Percentiles rank a stretch among this genome's conserved stretches.
These are phyloP conservation scores for Leptinotarsa juncta DNA, from an alignment of 2,888 invertebrate genomes.

Conservation along the genomic window DNA sequence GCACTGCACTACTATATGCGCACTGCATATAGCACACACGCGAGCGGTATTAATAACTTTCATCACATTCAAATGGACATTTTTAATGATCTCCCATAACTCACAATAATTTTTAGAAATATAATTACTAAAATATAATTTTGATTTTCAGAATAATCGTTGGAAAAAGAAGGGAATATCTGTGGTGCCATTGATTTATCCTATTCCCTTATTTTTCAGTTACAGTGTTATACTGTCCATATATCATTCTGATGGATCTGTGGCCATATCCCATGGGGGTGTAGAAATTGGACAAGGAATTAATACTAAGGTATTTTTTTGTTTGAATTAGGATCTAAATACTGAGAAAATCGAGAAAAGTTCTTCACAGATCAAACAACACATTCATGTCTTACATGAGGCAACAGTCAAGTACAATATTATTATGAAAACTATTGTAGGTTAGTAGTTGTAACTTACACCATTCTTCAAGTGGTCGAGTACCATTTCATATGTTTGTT, in stretches of 20 bases:
- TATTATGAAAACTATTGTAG: too few species aligned
- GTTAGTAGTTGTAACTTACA: too few species aligned
- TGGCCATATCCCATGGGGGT: slow-evolving; percentile 78
- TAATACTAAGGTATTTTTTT: slow-evolving; percentile 74
- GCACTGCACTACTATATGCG: too few species aligned
- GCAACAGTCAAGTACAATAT: too few species aligned
- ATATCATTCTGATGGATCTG: slow-evolving; percentile 77
- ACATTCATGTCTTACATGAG: too few species aligned
- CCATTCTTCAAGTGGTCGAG: too few species aligned
- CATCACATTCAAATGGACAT: too few species aligned
- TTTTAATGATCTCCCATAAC: neutral
- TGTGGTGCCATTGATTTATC: slow-evolving; percentile 77
- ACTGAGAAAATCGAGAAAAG: too few species aligned
- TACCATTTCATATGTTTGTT: too few species aligned
- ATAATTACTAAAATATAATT: neutral
- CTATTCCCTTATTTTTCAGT: slow-evolving; percentile 67
- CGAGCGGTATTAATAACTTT: too few species aligned
- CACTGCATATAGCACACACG: too few species aligned
- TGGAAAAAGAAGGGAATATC: slow-evolving; percentile 84
- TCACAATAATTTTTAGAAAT: neutral
- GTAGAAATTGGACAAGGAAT: slow-evolving; percentile 86
- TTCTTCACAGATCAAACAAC: too few species aligned
- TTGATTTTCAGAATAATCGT: slow-evolving; percentile 70
- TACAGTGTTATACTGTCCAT: slow-evolving; percentile 74
- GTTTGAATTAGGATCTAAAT: neutral